phyloP scores from a whole-genome alignment of 2,113 vertebrate species.

The Tychaedon coryphoeus region DNA sequence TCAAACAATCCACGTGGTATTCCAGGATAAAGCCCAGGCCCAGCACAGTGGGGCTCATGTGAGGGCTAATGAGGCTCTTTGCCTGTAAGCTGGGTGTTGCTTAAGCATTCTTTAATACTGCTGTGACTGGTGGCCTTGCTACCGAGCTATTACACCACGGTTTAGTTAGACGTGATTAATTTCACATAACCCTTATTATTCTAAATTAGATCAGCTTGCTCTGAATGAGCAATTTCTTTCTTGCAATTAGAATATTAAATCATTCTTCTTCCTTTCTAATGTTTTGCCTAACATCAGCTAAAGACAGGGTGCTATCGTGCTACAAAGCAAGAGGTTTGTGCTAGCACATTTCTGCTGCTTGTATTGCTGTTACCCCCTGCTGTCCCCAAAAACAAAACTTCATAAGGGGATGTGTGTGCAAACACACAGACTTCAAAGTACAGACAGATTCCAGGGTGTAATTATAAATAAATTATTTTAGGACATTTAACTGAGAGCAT shows the following conservation, averaged over 20 bases:
- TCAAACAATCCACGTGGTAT: not conserved
- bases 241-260: slow-evolving; percentile 14
- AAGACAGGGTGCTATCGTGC: not conserved
- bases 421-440: not conserved
- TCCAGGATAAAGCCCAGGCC: not conserved
- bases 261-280: not conserved
- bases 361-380: not conserved
- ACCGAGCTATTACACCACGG: not conserved
- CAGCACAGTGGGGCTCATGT: not conserved
- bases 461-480: not conserved
- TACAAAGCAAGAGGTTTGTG: not conserved
- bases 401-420: not conserved
- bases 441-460: not conserved
- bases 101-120: not conserved
- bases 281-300: not conserved
- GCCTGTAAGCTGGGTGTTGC: not conserved
- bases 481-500: not conserved
- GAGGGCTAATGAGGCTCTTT: not conserved
- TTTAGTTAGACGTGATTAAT: not conserved
- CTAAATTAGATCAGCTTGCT: not conserved
- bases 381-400: not conserved
- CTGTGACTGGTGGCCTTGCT: not conserved
- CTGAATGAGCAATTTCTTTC: not conserved
- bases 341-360: not conserved
- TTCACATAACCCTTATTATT: not conserved